These are phyloP conservation scores for Zaprionus davidi DNA, from an alignment of 1,140 invertebrate species.

Conservation along the genomic window DNA sequence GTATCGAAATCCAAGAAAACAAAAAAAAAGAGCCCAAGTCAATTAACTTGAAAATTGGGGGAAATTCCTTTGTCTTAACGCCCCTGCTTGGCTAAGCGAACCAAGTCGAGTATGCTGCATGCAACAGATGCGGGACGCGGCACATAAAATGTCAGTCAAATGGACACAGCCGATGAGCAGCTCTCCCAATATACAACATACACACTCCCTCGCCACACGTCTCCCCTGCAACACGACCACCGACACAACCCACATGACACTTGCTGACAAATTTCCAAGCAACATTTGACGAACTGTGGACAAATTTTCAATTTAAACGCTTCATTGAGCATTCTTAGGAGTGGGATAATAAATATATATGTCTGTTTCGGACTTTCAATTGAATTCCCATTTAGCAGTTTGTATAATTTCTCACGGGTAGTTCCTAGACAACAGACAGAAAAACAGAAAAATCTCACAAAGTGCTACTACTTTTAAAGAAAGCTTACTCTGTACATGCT, in stretches of 20 bases:
- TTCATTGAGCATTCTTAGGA: constrained; percentile 49
- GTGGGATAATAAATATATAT: constrained; percentile 48
- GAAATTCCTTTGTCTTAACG: constrained; percentile 35
- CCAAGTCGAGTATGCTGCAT: neutral
- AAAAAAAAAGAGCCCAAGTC: constrained; percentile 32
- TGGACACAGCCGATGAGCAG: constrained; percentile 41
- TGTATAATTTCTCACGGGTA: constrained; percentile 19
- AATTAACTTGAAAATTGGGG: constrained; percentile 38
- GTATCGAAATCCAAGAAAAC: constrained; percentile 41
- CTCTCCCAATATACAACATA: neutral
- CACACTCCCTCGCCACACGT: neutral
- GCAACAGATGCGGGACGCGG: constrained; percentile 41
- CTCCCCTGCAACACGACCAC: constrained; percentile 26
- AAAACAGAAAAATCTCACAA: no score
- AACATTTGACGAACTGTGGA: constrained; percentile 62
- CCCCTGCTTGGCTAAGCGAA: constrained; percentile 31
- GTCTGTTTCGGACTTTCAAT: constrained; percentile 48
- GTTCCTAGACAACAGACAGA: neutral
- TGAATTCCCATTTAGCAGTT: constrained; percentile 31
- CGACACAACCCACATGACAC: constrained; percentile 39
- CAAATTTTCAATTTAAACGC: constrained; percentile 75
- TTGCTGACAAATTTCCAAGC: constrained; percentile 13
- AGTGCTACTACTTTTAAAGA: no score
- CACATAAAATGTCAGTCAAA: constrained; percentile 43
- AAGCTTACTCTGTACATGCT: neutral